These are phyloP conservation scores for Delia radicum DNA, from an alignment of 1,140 invertebrate genomes.

Conservation along the genomic window DNA sequence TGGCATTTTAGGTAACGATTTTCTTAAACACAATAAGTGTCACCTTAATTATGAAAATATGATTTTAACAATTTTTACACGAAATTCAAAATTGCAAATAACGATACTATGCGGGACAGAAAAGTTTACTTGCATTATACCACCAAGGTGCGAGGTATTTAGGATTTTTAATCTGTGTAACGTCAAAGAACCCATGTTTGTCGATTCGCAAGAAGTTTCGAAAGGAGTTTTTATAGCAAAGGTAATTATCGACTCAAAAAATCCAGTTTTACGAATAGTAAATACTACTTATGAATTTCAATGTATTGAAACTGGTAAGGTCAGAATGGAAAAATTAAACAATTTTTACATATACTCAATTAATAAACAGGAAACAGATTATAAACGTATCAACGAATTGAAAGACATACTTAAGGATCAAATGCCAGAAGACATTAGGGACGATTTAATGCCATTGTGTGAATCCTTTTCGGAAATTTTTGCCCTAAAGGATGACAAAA, in stretches of 20 bases:
- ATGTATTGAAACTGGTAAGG: not conserved
- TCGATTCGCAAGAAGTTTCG: not conserved
- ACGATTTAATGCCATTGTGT: not conserved
- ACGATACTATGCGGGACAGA: not conserved
- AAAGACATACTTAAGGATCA: not conserved
- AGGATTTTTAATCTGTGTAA: not conserved
- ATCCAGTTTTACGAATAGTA: conserved; percentile 5
- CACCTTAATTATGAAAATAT: not conserved
- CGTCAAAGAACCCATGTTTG: not conserved
- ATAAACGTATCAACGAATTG: not conserved
- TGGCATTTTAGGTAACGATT: not conserved
- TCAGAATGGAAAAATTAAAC: not conserved
- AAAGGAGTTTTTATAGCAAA: not conserved
- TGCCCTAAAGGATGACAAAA: not conserved
- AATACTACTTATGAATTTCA: not conserved
- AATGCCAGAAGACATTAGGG: not conserved
- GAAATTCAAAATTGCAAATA: not conserved
- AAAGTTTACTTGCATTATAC: not conserved
- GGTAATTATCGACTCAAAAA: not conserved
- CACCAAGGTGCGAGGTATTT: not conserved
- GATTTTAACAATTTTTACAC: not conserved
- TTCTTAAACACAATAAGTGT: not conserved
- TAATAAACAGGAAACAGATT: not conserved
- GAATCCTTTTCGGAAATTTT: not conserved
- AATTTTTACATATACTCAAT: not conserved